phyloP scores from a whole-genome alignment of 2,888 invertebrate species.

The Zygogramma bicolorata region DNA sequence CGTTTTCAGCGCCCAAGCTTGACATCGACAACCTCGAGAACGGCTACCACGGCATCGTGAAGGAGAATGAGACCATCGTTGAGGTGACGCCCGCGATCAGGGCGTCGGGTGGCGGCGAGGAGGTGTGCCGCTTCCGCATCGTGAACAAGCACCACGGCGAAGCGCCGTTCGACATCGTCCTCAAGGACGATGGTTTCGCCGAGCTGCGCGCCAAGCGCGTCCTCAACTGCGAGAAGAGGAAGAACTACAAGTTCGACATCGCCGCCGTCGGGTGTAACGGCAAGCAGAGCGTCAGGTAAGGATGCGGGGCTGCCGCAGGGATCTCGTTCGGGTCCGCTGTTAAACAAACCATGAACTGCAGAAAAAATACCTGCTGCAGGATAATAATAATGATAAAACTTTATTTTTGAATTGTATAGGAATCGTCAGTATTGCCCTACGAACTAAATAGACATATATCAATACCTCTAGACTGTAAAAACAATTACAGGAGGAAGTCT shows the following conservation, averaged over 20 bases:
- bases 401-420: too few species aligned
- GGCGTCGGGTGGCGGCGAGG: conserved; percentile 70
- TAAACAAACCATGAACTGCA: too few species aligned
- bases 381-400: too few species aligned
- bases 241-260: conserved; percentile 96
- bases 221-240: conserved; percentile 93
- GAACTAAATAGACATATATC: too few species aligned
- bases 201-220: conserved; percentile 85
- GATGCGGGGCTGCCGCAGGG: too few species aligned
- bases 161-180: conserved; percentile 80
- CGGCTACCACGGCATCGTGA: conserved; percentile 92
- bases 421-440: too few species aligned
- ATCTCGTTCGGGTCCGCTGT: too few species aligned
- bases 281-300: conserved; percentile 72
- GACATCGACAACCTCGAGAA: conserved; percentile 85
- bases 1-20: conserved; percentile 76
- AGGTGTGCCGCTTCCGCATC: conserved; percentile 89
- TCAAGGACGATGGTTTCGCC: conserved; percentile 77
- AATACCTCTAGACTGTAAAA: too few species aligned
- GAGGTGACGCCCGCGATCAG: conserved; percentile 93
- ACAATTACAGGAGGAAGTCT: too few species aligned
- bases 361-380: too few species aligned
- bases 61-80: conserved; percentile 92
- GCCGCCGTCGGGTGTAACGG: conserved; percentile 93
- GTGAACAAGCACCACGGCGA: conserved; percentile 94